These are phyloP conservation scores for Jaculus jaculus DNA, from an alignment of 2,113 vertebrate species.

Conservation along the genomic window DNA sequence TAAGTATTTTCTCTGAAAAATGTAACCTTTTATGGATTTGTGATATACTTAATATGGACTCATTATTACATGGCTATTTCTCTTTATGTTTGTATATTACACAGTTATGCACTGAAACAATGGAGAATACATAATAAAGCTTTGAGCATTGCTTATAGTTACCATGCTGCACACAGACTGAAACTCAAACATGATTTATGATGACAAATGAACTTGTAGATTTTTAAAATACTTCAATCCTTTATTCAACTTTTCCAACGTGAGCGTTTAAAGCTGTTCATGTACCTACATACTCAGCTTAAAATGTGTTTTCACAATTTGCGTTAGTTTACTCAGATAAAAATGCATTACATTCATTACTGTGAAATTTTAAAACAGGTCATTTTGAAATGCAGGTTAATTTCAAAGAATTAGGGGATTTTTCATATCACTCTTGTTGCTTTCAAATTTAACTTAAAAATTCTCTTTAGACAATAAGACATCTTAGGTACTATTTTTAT, in stretches of 20 bases:
- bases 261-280: not conserved
- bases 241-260: not conserved
- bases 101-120: not conserved
- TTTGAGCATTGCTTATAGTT: not conserved
- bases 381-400: not conserved
- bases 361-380: not conserved
- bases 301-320: not conserved
- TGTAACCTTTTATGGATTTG: not conserved
- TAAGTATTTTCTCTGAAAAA: not conserved
- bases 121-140: not conserved
- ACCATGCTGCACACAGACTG: not conserved
- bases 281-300: not conserved
- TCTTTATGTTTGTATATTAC: not conserved
- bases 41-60: not conserved
- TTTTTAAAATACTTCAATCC: not conserved
- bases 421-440: not conserved
- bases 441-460: conserved; percentile 5
- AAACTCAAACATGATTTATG: not conserved
- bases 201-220: not conserved
- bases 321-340: not conserved
- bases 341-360: not conserved
- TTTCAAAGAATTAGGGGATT: not conserved
- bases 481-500: not conserved
- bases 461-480: not conserved
- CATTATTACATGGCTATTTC: not conserved